Conservation (phyloP, 2,113 vertebrate genomes). For the human (Homo sapiens) region GRCh38 chr2:298001-298500, state of each 20-base stretch:
- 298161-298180: not conserved
- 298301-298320: not conserved
- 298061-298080: too few species aligned
- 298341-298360: not conserved
- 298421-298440: not conserved
- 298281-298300: not conserved
- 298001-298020: not conserved
- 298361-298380: not conserved
- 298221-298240: not conserved
- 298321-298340: not conserved
- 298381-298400: not conserved
- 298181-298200: not conserved
- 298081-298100: not conserved
- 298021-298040: too few species aligned
- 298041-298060: too few species aligned
- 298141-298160: not conserved
- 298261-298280: not conserved
- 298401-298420: not conserved
- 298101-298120: not conserved
- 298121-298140: not conserved
- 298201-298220: too few species aligned
- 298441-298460: not conserved
- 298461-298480: too few species aligned
- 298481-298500: not conserved
- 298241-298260: not conserved